Evolutionary conservation across 2,797 vertebrate genomes (phyloP), one percentile per base, ranked within the genome.

Genomic region (Caiman crocodilus): DNA sequence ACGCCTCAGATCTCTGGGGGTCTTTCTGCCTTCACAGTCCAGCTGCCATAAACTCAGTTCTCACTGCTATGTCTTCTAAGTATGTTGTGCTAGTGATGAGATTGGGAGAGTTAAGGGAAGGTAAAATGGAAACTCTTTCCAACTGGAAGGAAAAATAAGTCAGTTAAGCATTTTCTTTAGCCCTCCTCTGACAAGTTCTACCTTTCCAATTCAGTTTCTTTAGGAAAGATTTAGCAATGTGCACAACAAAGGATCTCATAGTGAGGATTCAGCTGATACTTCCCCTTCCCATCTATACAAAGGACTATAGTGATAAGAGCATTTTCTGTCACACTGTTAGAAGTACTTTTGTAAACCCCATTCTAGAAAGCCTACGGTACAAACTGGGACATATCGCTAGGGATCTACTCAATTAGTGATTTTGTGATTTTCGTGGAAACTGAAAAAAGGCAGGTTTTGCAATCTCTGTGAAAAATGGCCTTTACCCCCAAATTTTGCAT

Each of bases 181-280:
- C 5, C 18, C 30, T n/a, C 17, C 7, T 5, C 21, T 18, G 65
- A 18, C 42, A 42, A 42, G 18, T 21, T 67, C 65, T 67, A 32
- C 65, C 20, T 32, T 67, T 23, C 16, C 71, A 35, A 18, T 32
- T 2, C 2, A 63, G 15, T 61, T 63, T 12, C n/a, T 84, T 35
- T 4, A 15, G n/a, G 64, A 74, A 55, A 74, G n/a, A 5, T 28
- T 6, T 32, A 7, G 3, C 12, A 7, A 26, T 85, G 23, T 16
- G 15, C 35, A 32, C 1, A 0, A 3, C n/a, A 28, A 32, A 75
- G 60, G 55, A 4, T 42, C 3, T 69, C 7, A 35, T 23, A 6
- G 56, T 4, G 23, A 32, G 55, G 15, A 79, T 3, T 30, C 3
- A 32, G 58, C 42, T 25, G 13, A 16, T 16, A 23, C 13, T 32